Percentiles rank a stretch among this genome's conserved stretches.
Evolutionary conservation across 2,797 vertebrate genomes (phyloP).

Genomic region (Oreonectes daqikongensis): DNA sequence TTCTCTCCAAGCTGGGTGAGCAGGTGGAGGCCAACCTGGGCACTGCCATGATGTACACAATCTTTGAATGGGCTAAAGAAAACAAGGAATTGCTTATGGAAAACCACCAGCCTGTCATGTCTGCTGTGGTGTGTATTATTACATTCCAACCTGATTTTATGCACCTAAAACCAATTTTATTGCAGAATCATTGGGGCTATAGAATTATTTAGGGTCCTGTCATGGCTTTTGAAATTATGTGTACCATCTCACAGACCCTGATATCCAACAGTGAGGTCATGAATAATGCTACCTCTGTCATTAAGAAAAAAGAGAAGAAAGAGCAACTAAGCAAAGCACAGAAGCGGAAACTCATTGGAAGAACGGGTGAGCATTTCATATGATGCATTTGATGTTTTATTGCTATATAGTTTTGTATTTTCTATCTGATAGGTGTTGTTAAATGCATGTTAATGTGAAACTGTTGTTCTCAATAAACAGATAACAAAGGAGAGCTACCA

Average conservation of each 20-base stretch:
- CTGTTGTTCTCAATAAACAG: slow-evolving; percentile 65
- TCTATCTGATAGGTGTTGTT: not conserved
- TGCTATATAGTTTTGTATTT: not conserved
- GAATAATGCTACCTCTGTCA: slow-evolving; percentile 63
- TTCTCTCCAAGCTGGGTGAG: slow-evolving; percentile 85
- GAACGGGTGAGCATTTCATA: slow-evolving; percentile 81
- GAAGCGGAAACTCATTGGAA: slow-evolving; percentile 89
- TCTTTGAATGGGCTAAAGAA: slow-evolving; percentile 98
- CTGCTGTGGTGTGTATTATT: slow-evolving; percentile 77
- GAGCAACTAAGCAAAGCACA: slow-evolving; percentile 97
- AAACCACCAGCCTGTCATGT: slow-evolving; percentile 82
- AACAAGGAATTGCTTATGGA: slow-evolving; percentile 93
- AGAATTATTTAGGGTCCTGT: not conserved
- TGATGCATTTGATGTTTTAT: not conserved
- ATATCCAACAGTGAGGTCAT: slow-evolving; percentile 74
- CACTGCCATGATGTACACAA: slow-evolving; percentile 93
- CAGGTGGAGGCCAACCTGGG: slow-evolving; percentile 91
- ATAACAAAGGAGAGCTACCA: slow-evolving; percentile 94
- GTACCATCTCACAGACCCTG: slow-evolving; percentile 72
- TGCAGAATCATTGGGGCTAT: not conserved
- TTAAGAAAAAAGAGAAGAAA: slow-evolving; percentile 94
- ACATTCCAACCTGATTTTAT: too few species aligned
- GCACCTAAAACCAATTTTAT: not conserved
- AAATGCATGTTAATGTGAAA: slow-evolving; percentile 1
- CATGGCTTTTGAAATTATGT: not conserved